Evolutionary conservation across 53 echinoderm and acorn worm species (phyloP).

Genomic region (Crossaster papposus): DNA sequence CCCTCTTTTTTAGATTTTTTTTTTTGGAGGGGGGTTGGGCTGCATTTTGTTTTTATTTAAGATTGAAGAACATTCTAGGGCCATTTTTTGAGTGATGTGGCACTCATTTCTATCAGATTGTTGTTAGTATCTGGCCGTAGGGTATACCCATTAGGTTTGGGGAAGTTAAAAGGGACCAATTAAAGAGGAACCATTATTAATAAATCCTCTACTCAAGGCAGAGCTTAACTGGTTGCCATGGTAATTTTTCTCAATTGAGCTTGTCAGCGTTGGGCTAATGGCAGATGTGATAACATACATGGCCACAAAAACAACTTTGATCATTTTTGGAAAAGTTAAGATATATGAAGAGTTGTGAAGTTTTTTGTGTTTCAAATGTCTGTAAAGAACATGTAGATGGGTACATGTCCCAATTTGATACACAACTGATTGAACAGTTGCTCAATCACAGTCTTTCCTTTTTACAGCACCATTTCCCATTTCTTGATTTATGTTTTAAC

Average conservation of each 20-base stretch:
- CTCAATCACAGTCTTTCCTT: no score
- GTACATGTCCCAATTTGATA: no score
- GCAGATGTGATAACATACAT: neutral
- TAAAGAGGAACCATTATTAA: neutral
- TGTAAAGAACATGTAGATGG: no score
- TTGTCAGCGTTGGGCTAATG: neutral
- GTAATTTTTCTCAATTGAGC: neutral
- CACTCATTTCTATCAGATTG: neutral
- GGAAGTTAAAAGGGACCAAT: neutral
- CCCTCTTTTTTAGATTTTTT: neutral
- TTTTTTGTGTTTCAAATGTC: no score
- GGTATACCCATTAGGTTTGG: neutral
- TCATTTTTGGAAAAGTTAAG: no score
- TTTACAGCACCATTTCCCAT: no score
- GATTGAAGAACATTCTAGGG: neutral
- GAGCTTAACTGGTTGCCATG: neutral
- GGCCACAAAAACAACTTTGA: neutral
- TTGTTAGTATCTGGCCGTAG: neutral
- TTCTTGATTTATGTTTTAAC: no score
- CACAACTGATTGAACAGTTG: no score
- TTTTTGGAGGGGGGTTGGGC: no score
- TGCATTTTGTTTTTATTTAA: slow-evolving; percentile 10
- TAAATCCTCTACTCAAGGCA: neutral
- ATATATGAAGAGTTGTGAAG: no score
- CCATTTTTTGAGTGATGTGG: neutral